phyloP scores from a whole-genome alignment of 2,888 invertebrate genomes.

The Lucinisca nassula region DNA sequence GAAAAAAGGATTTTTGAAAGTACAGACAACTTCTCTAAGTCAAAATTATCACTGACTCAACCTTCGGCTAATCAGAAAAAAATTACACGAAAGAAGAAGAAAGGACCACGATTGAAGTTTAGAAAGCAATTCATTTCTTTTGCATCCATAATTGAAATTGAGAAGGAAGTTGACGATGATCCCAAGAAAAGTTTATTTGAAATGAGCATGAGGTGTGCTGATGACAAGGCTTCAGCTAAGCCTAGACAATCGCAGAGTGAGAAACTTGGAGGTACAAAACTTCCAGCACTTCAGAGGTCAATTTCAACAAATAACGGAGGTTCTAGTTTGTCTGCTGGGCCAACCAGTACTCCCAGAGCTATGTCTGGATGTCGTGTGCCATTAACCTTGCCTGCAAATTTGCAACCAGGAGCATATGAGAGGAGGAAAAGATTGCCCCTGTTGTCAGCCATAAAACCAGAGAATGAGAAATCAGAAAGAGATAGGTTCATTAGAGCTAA shows the following conservation, averaged over 20 bases:
- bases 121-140: slow-evolving; percentile 59
- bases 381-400: slow-evolving; percentile 53
- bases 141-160: slow-evolving; percentile 52
- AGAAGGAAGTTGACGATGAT: slow-evolving; percentile 37
- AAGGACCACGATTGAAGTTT: slow-evolving; percentile 60
- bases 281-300: slow-evolving; percentile 54
- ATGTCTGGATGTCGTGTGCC: slow-evolving; percentile 58
- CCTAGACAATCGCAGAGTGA: slow-evolving; percentile 8
- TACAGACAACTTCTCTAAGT: background rate
- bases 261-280: slow-evolving; percentile 40
- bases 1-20: background rate
- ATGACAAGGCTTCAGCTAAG: background rate
- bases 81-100: slow-evolving; percentile 43
- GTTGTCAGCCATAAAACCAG: slow-evolving; percentile 82
- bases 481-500: slow-evolving; percentile 83
- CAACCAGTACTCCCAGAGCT: slow-evolving; percentile 48
- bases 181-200: background rate
- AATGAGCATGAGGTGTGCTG: background rate
- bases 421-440: slow-evolving; percentile 79
- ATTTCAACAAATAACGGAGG: slow-evolving; percentile 44
- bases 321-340: slow-evolving; percentile 16
- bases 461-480: slow-evolving; percentile 83
- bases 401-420: slow-evolving; percentile 72
- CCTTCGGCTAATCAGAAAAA: background rate
- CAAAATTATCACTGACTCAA: background rate